phyloP scores from a whole-genome alignment of 2,888 invertebrate genomes.

The Latheticus oryzae region DNA sequence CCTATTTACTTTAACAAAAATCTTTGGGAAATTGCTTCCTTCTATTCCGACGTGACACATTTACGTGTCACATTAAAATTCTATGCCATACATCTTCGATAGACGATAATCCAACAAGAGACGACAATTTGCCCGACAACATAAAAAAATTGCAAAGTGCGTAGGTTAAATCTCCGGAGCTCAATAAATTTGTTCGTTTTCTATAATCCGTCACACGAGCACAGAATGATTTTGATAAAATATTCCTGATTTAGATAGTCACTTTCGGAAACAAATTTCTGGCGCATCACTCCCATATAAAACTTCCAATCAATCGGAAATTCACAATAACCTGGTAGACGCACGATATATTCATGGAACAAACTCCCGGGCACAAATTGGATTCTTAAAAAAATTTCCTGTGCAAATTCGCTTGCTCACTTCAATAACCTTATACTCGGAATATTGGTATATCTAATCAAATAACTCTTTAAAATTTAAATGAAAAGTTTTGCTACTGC shows the following conservation, averaged over 20 bases:
- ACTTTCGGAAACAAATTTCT: constrained; percentile 46
- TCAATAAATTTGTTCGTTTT: constrained; percentile 33
- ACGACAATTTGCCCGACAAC: constrained; percentile 3
- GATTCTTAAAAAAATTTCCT: constrained; percentile 40
- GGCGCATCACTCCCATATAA: constrained; percentile 45
- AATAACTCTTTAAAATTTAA: too few species aligned
- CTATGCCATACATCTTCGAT: too few species aligned
- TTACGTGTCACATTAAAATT: too few species aligned
- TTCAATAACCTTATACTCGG: constrained; percentile 12
- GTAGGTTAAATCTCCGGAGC: constrained; percentile 19
- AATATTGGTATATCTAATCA: too few species aligned
- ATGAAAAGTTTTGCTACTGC: too few species aligned
- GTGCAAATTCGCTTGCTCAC: constrained; percentile 36
- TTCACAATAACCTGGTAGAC: constrained; percentile 50
- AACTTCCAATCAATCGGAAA: constrained; percentile 53
- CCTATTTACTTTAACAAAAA: too few species aligned
- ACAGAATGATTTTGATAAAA: constrained; percentile 15
- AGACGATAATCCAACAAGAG: too few species aligned
- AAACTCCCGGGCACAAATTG: constrained; percentile 41
- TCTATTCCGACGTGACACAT: too few species aligned
- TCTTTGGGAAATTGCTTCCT: too few species aligned
- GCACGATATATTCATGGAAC: constrained; percentile 43
- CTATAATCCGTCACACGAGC: constrained; percentile 10
- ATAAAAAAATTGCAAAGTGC: constrained; percentile 5
- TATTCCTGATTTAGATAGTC: constrained; percentile 42